Base-by-base conservation (phyloP, 2,888 invertebrate species). In the Tiliacea citrago region DNA sequence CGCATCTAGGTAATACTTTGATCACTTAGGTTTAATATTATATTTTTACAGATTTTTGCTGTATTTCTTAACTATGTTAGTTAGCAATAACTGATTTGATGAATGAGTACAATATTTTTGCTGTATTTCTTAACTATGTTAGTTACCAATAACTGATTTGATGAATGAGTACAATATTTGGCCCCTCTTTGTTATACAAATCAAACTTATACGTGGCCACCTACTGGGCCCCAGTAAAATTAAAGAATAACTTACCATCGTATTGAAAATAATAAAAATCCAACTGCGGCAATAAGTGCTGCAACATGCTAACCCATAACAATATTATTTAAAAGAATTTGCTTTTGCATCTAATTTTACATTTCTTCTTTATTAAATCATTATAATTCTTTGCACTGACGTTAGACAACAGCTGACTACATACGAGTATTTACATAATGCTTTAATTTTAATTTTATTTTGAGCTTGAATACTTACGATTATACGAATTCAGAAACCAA, bases 361-460 rank as follows among this genome's bases (percentile, higher is more conserved):
- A 35, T 60, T 49, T 72, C 42, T 9, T n/a, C 45, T 29, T 42
- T 47, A 39, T 13, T 21, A 21, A 29, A 8, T 12, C 21, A 39
- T 16, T 13, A 55, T 63, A 18, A 6, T 58, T 58, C 2, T 21
- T 21, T 49, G n/a, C 24, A 45, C 2, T 24, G 4, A 18, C 16
- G 10, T 8, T 6, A 16, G 4, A 21, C 16, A n/a, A 24, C 10
- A 51, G 21, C 21, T 39, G n/a, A 13, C 18, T 16, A 29, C 57
- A 8, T 8, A n/a, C n/a, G n/a, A n/a, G n/a, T n/a, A 24, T 29
- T 29, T 42, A 12, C 24, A 49, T 18, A 29, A n/a, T 16, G 51
- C 39, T 55, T 39, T 0, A 21, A 68, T 60, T 71, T 51, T 61
- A 53, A 55, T 57, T 53, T 18, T 71, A 60, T 53, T 58, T 18